A percentile compares a stretch with the other conserved stretches of the same genome.
phyloP scores from a whole-genome alignment of 2,888 invertebrate species.

The Euplagia quadripunctaria region DNA sequence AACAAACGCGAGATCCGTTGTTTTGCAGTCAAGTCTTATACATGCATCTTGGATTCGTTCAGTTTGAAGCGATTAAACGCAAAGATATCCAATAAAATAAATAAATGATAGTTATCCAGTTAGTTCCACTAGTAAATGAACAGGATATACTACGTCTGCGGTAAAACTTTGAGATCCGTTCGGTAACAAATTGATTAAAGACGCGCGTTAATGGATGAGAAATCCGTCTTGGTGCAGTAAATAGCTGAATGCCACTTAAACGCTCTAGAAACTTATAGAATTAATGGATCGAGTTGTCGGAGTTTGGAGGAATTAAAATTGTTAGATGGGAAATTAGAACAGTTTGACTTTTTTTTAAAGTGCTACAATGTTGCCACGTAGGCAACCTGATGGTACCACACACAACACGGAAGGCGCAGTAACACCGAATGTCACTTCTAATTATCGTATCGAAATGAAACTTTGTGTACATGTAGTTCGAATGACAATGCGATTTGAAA shows the following conservation, averaged over 20 bases:
- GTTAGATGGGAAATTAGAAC: not conserved
- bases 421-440: too few relatives aligned
- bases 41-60: too few relatives aligned
- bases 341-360: not conserved
- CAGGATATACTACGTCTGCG: slow-evolving; percentile 33
- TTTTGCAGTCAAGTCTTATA: too few relatives aligned
- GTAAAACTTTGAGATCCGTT: slow-evolving; percentile 48
- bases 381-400: too few relatives aligned
- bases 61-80: too few relatives aligned
- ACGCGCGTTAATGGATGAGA: slow-evolving; percentile 52
- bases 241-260: slow-evolving; percentile 55
- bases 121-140: not conserved
- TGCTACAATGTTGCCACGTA: too few relatives aligned
- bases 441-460: too few relatives aligned
- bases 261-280: slow-evolving; percentile 40
- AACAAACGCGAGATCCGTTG: too few relatives aligned
- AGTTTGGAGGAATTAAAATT: slow-evolving; percentile 26
- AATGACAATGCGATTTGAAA: too few relatives aligned
- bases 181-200: slow-evolving; percentile 51
- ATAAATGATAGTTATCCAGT: not conserved
- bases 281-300: slow-evolving; percentile 41
- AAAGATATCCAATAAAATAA: too few relatives aligned
- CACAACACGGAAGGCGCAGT: too few relatives aligned
- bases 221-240: slow-evolving; percentile 51
- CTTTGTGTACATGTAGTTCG: too few relatives aligned